Base-by-base conservation (phyloP, 2,888 invertebrate genomes). In the Prenolepis imparis region DNA sequence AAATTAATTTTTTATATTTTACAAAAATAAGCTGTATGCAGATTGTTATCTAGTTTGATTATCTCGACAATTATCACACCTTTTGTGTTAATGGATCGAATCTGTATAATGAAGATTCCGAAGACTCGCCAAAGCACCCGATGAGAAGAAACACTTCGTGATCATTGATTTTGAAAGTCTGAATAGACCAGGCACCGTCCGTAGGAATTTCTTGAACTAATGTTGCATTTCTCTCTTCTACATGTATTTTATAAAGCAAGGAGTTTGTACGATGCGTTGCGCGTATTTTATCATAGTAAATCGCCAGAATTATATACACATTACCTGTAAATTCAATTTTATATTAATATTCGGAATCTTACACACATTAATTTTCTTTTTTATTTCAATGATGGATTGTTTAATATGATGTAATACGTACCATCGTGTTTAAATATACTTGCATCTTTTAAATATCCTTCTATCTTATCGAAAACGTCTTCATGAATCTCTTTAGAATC, bases 381-480 rank as follows among this genome's bases (percentile, higher is more conserved):
- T 6, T 0, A 28, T 77, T 61, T n/a, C n/a, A 48, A 64, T 28
- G 5, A 64, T 28, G n/a, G 11, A 36, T 24, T n/a, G 9, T 72
- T 5, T 15, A 64, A 39, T 4, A 24, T 48, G 3, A 8, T 32
- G n/a, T n/a, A n/a, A 3, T 28, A 36, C 63, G 8, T 87, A 91
- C 91, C 88, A 3, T 91, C 80, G 12, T 88, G 57, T 21, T 78
- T 84, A 66, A 93, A 92, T 3, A 89, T 80, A 9, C 84, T 24
- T 0, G 86, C 90, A 67, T 93, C 94, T 48, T 89, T 91, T 11
- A 93, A 64, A 5, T 90, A 93, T 18, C 93, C 93, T 8, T 59
- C 66, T 12, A 91, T 84, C 21, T 85, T 82, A 4, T 84, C 12
- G 3, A 80, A 28, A 5, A 78, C 12, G 39, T 88, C 55, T 3